Evolutionary conservation across 2,113 vertebrate genomes (phyloP).

Genomic region (Hyperoodon ampullatus): DNA sequence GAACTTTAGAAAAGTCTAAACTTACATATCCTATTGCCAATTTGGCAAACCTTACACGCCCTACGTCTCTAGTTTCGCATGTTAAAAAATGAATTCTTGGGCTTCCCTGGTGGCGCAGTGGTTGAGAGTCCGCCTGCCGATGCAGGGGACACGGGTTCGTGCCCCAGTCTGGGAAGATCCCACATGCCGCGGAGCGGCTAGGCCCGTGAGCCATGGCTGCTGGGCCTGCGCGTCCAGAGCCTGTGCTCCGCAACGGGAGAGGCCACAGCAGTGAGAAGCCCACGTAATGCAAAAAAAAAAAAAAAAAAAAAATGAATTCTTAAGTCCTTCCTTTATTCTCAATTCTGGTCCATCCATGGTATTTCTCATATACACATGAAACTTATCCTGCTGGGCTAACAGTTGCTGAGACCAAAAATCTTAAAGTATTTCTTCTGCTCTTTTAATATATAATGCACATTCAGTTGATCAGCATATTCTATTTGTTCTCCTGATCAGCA

Average conservation of each 20-base stretch:
- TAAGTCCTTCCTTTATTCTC: background rate
- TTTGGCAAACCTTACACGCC: accelerated
- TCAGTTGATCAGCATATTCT: too few relatives aligned
- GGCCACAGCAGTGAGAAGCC: too few relatives aligned
- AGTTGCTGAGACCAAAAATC: background rate
- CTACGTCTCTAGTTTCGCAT: background rate
- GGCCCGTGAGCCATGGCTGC: too few relatives aligned
- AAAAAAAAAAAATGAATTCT: background rate
- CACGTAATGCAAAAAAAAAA: too few relatives aligned
- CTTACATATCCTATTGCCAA: background rate
- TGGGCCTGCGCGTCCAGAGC: too few relatives aligned
- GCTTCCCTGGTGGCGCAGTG: too few relatives aligned
- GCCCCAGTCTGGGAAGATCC: too few relatives aligned
- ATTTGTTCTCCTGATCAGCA: background rate
- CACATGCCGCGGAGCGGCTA: too few relatives aligned
- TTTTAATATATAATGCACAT: background rate
- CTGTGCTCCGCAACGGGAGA: too few relatives aligned
- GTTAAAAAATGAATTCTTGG: background rate
- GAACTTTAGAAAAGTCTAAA: background rate
- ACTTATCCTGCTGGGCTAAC: background rate
- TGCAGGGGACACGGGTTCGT: too few relatives aligned
- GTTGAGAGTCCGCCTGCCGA: too few relatives aligned
- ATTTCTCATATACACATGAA: background rate
- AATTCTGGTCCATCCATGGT: background rate
- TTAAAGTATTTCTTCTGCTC: background rate